Base-by-base conservation (phyloP, 2,797 vertebrate genomes). In the Peromyscus melanophrys region DNA sequence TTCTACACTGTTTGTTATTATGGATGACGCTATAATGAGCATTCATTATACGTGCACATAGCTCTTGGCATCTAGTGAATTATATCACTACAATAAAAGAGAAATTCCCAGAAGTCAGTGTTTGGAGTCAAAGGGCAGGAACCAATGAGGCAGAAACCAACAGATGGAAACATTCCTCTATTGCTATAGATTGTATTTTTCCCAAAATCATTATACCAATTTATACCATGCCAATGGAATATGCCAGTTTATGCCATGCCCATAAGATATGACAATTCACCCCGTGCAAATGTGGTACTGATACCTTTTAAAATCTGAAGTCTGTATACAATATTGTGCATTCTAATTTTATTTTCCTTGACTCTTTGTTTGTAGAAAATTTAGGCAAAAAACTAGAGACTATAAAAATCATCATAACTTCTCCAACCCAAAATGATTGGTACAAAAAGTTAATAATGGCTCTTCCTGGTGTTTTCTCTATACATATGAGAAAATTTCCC, bases 111-210 rank as follows among this genome's bases (percentile, higher is more conserved):
- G 55, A 96, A 89, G 27, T 78, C 46, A 0, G 55, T 96, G 31
- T 90, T 94, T 89, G 12, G 75, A 96, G 89, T 93, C 80, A 94
- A 89, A 97, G 94, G 86, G 34, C 59, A 87, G n/a, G 94, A 92
- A 83, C 63, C 76, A 81, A 52, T 57, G 77, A 90, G 61, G 76
- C 77, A 71, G 29, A 92, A 92, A 34, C 78, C 29, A 71, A 46
- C 21, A 67, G 37, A 71, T 92, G 65, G 59, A 40, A 96, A 81
- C 25, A 59, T 16, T 71, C 59, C 83, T 63, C 49, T 83, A 63
- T 89, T 92, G 55, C 46, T 37, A 16, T 63, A 57, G 12, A 63
- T 34, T 63, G 23, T 46, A 25, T 61, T 29, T 4, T 6, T 4
- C 52, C n/a, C 12, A 11, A 73, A 95, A 92, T 59, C n/a, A 73